These are phyloP conservation scores for Cataglyphis rosenhaueri DNA, from an alignment of 2,888 invertebrate species.

Conservation along the genomic window DNA sequence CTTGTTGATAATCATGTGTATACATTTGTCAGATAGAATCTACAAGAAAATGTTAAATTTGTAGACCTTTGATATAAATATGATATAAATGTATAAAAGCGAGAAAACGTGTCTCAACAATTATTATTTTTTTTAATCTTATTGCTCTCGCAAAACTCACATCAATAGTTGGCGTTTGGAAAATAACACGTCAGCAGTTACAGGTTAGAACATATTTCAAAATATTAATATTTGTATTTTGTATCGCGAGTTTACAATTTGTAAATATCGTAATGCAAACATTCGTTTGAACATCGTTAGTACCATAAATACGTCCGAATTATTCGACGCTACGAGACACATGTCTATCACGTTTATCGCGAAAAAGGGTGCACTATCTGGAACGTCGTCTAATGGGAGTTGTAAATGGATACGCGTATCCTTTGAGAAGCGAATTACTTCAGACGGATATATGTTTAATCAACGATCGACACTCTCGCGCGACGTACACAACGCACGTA, in stretches of 20 bases:
- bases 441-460: neutral
- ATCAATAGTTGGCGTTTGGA: neutral
- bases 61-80: neutral
- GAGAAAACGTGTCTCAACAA: neutral
- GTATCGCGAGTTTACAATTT: neutral
- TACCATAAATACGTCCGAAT: slow-evolving; percentile 26
- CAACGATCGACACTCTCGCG: neutral
- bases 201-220: slow-evolving; percentile 9
- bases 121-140: neutral
- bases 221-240: neutral
- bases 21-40: neutral
- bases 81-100: neutral
- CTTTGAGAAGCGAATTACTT: neutral
- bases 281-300: neutral
- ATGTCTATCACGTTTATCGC: slow-evolving; percentile 52
- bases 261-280: neutral
- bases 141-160: neutral
- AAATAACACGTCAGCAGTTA: slow-evolving; percentile 39
- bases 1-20: neutral
- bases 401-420: neutral
- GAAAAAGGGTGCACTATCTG: neutral
- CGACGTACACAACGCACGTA: neutral
- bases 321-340: slow-evolving; percentile 64
- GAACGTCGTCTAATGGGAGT: neutral
- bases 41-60: neutral